Evolutionary conservation across 2,888 invertebrate species (phyloP).

Genomic region (Eretmocerus hayati): DNA sequence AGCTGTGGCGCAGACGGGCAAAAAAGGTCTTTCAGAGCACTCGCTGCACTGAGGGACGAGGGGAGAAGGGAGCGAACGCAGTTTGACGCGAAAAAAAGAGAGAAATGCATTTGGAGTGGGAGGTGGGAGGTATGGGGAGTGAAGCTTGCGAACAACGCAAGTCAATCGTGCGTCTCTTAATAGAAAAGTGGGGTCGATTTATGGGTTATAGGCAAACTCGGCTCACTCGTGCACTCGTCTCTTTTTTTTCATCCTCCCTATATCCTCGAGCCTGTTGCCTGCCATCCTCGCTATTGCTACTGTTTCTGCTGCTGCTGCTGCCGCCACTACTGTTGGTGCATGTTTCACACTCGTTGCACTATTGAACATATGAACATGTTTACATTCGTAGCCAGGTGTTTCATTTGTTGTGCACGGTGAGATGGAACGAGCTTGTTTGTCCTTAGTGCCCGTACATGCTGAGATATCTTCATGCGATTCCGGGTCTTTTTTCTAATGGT

Average conservation of each 20-base stretch:
- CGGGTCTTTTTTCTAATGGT: no score
- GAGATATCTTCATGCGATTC: no score
- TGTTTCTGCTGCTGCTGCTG: no score
- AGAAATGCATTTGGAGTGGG: slow-evolving; percentile 17
- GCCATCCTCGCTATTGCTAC: no score
- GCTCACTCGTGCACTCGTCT: background rate
- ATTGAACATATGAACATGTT: background rate
- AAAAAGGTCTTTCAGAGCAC: no score
- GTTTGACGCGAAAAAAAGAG: slow-evolving; percentile 1
- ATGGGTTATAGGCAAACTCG: slow-evolving; percentile 45
- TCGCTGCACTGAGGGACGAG: background rate
- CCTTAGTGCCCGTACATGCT: slow-evolving; percentile 4
- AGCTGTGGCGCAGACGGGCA: slow-evolving; percentile 1
- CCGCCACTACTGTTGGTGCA: no score
- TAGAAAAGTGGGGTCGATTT: slow-evolving; percentile 47
- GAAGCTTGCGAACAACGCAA: slow-evolving; percentile 40
- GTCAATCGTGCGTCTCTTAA: slow-evolving; percentile 47
- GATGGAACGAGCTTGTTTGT: slow-evolving; percentile 8
- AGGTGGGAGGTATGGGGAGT: slow-evolving; percentile 29
- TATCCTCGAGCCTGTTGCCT: no score
- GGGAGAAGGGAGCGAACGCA: background rate
- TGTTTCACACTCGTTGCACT: no score
- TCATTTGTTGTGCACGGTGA: no score
- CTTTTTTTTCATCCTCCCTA: slow-evolving; percentile 2
- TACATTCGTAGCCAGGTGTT: no score